These are phyloP conservation scores for Mystacornis crossleyi DNA, from an alignment of 2,113 vertebrate genomes.

Conservation along the genomic window DNA sequence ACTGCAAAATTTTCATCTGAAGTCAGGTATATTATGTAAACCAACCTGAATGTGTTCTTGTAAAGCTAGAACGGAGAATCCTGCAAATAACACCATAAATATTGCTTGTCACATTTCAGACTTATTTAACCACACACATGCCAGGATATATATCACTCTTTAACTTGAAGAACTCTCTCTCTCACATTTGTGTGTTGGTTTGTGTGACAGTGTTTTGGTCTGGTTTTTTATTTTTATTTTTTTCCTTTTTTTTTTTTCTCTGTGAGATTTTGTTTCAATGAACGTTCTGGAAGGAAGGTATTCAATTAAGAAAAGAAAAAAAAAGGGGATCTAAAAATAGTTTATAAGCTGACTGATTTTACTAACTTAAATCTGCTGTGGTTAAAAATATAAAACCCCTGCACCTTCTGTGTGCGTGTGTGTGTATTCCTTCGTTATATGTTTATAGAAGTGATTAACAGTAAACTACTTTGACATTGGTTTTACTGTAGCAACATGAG, in stretches of 20 bases:
- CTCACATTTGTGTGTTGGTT: not conserved
- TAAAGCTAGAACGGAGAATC: not conserved
- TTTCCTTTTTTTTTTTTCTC: rapidly evolving
- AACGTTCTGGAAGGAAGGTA: not conserved
- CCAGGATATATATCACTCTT: not conserved
- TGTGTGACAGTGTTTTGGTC: not conserved
- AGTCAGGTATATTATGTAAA: not conserved
- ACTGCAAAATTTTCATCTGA: not conserved
- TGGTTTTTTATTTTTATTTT: rapidly evolving
- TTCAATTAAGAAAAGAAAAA: not conserved
- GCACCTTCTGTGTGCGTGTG: not conserved
- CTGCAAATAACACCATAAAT: not conserved
- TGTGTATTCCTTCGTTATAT: not conserved
- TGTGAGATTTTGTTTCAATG: not conserved
- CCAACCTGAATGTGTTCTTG: not conserved
- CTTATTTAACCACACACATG: not conserved
- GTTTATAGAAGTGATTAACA: not conserved
- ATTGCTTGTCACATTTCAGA: not conserved
- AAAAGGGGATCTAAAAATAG: not conserved
- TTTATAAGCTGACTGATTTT: not conserved
- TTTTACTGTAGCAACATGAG: not conserved
- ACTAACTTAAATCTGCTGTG: not conserved
- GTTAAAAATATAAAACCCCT: not conserved
- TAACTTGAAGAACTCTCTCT: not conserved
- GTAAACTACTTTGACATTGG: not conserved